phyloP scores from a whole-genome alignment of 2,888 invertebrate genomes.

The Chaetoderma sp. region DNA sequence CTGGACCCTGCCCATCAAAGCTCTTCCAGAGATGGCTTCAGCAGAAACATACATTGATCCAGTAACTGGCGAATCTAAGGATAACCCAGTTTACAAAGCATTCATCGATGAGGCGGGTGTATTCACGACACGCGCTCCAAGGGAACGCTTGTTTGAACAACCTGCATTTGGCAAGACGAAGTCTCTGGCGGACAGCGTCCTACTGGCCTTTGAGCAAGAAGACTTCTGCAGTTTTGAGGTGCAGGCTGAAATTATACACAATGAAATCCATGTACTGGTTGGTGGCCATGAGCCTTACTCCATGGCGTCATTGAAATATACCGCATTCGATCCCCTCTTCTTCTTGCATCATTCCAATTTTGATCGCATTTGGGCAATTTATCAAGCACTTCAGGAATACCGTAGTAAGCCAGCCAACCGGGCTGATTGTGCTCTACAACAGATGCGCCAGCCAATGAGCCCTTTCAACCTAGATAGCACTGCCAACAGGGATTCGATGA shows the following conservation, averaged over 20 bases:
- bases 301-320: constrained; percentile 39
- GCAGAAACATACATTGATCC: constrained; percentile 17
- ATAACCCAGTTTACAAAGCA: constrained; percentile 17
- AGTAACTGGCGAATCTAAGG: constrained; percentile 3
- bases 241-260: constrained; percentile 40
- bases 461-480: constrained; percentile 34
- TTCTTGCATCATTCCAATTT: constrained; percentile 35
- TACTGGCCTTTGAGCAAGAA: constrained; percentile 37
- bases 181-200: constrained; percentile 28
- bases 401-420: constrained; percentile 34
- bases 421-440: constrained; percentile 39
- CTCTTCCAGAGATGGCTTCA: constrained; percentile 18
- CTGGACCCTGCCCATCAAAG: constrained; percentile 25
- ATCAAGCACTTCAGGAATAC: constrained; percentile 36
- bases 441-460: constrained; percentile 30
- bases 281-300: constrained; percentile 35
- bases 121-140: constrained; percentile 13
- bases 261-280: constrained; percentile 38
- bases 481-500: constrained; percentile 34
- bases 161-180: constrained; percentile 35
- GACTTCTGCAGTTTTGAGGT: constrained; percentile 39
- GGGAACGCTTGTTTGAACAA: constrained; percentile 26
- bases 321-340: constrained; percentile 40
- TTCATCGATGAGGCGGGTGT: constrained; percentile 5
- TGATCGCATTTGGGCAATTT: constrained; percentile 39